phyloP scores from a whole-genome alignment of 35 echinoderm and acorn worm genomes.

The Stichopus chloronotus region DNA sequence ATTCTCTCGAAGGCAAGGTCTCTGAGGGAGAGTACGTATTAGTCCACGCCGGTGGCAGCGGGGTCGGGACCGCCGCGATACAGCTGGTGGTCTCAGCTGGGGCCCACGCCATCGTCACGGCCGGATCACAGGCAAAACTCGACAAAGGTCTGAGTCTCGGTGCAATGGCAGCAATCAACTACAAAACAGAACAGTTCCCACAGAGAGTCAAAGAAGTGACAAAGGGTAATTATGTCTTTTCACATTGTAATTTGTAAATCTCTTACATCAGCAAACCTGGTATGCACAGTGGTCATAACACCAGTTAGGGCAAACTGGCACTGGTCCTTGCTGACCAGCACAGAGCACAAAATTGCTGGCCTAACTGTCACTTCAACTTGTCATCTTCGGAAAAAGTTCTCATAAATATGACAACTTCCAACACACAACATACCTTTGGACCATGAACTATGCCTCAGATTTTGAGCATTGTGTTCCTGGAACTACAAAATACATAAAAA shows the following conservation, averaged over 20 bases:
- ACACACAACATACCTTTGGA: too few species aligned
- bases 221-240: slow-evolving; percentile 57
- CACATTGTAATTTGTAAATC: too few species aligned
- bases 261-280: not conserved
- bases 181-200: slow-evolving; percentile 84
- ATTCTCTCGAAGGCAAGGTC: slow-evolving; percentile 29
- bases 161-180: slow-evolving; percentile 86
- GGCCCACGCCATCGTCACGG: slow-evolving; percentile 85
- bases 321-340: too few species aligned
- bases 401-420: too few species aligned
- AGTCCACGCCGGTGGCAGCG: slow-evolving; percentile 88
- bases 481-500: too few species aligned
- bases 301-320: too few species aligned
- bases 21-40: slow-evolving; percentile 60
- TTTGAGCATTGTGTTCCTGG: too few species aligned
- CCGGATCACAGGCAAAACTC: slow-evolving; percentile 75
- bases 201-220: slow-evolving; percentile 73
- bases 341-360: too few species aligned
- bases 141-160: slow-evolving; percentile 67
- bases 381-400: too few species aligned
- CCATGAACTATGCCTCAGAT: too few species aligned
- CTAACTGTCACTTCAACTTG: too few species aligned
- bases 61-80: slow-evolving; percentile 85
- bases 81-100: slow-evolving; percentile 77
- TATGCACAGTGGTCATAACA: too few species aligned